Evolutionary conservation across 2,113 vertebrate species (phyloP), one percentile per base, ranked within the genome.

Genomic region (Gambusia affinis): DNA sequence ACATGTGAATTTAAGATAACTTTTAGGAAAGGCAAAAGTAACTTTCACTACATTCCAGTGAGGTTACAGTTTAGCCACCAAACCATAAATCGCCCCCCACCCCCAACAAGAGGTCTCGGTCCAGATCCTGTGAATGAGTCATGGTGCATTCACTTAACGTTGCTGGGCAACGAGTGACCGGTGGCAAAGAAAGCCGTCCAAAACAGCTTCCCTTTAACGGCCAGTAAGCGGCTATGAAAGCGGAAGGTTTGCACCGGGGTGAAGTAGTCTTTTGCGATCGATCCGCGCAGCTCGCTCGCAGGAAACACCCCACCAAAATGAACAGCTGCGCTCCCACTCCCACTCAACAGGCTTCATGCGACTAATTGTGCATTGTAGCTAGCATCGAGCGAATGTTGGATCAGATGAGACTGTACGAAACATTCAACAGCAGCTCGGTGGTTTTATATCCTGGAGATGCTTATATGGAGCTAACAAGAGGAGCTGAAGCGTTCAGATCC

Each of bases 111-210:
- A 82, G 81, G 73, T 85, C 81, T 57, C 60, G 57, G 69, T 76
- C 70, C 84, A 82, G 89, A 89, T 80, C 82, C 72, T 79, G 67
- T 85, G 82, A 90, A 86, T 92, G 91, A 92, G 79, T 93, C 89
- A 91, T 82, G 76, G 69, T 83, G 79, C 87, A 90, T 86, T 86
- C 82, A 78, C 82, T 82, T 60, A 69, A 75, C 80, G 83, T 89
- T 85, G 88, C 86, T 64, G 81, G 73, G 88, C 84, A 89, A 89
- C 89, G 69, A 81, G 47, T 47, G 68, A 87, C 69, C 82, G 33
- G 72, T 62, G 72, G 77, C 80, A 57, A 61, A 66, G 69, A 51
- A 64, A 64, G 84, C 91, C 90, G 92, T 15, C 39, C 39, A 92
- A 93, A 92, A 89, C 91, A 92, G 87, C 44, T 4, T 89, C 83